A percentile compares a stretch with the other conserved stretches of the same genome.
Evolutionary conservation across 2,113 vertebrate genomes (phyloP).

Genomic region (Petaurus breviceps): DNA sequence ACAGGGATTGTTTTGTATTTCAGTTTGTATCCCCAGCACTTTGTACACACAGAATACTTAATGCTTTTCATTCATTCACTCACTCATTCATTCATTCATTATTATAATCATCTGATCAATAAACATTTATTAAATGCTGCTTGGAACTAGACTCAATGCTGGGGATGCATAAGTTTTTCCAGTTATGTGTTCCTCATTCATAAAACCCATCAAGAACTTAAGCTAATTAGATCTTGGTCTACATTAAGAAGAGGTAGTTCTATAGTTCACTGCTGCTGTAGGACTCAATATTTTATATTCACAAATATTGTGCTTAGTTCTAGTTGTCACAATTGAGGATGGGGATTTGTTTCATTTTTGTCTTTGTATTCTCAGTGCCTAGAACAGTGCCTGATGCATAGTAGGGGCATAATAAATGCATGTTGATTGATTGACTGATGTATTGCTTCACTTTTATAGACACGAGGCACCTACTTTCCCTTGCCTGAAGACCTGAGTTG

Average conservation of each 20-base stretch:
- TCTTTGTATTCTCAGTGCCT: background rate
- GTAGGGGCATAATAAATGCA: background rate
- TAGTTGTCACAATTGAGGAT: background rate
- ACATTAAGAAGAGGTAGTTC: background rate
- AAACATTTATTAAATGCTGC: background rate
- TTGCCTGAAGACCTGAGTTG: background rate
- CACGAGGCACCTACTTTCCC: background rate
- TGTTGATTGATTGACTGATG: background rate
- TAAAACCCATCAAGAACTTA: too few relatives aligned
- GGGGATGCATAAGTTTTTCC: background rate
- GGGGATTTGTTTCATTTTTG: background rate
- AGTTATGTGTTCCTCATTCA: background rate
- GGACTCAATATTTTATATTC: background rate
- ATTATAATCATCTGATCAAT: background rate
- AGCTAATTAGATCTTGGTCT: background rate
- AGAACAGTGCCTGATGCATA: background rate
- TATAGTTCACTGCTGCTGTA: too few relatives aligned
- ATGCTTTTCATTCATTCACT: too few relatives aligned
- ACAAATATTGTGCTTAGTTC: background rate
- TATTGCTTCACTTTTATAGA: background rate
- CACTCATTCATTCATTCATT: background rate
- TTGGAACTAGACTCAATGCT: background rate
- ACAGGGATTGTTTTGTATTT: background rate
- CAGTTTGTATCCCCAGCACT: background rate
- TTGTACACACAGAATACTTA: background rate